phyloP scores from a whole-genome alignment of 37 sponge, comb jelly and placozoan species.

The Ephydatia muelleri region DNA sequence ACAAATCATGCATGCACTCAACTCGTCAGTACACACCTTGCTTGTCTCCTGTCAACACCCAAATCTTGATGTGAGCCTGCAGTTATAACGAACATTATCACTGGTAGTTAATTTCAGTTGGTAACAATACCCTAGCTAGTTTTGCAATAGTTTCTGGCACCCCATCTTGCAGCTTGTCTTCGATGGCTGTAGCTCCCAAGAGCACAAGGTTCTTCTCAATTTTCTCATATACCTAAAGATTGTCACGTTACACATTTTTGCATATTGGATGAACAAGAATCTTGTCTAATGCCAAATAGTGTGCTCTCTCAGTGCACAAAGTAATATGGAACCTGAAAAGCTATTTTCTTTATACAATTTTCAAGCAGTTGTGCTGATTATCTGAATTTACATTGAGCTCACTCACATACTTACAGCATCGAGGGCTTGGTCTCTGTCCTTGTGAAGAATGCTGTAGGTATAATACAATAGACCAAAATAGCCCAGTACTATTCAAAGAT shows the following conservation, averaged over 20 bases:
- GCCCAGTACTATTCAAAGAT: background rate
- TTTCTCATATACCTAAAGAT: constrained; percentile 74
- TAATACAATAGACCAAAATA: constrained; percentile 28
- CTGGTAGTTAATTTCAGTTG: background rate
- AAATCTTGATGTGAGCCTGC: constrained; percentile 97
- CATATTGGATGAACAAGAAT: background rate
- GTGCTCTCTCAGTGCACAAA: background rate
- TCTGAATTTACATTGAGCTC: background rate
- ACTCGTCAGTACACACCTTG: constrained; percentile 63
- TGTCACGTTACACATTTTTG: background rate
- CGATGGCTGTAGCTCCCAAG: constrained; percentile 94
- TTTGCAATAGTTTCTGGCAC: constrained; percentile 96
- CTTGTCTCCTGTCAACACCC: constrained; percentile 99
- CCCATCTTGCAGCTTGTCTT: constrained; percentile 99
- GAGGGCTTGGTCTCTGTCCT: constrained; percentile 60
- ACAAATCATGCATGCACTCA: background rate
- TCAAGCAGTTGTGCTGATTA: background rate
- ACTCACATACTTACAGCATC: constrained; percentile 39
- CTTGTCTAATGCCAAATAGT: background rate
- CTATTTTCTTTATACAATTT: background rate
- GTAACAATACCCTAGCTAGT: constrained; percentile 71
- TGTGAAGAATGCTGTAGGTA: constrained; percentile 38
- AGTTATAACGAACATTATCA: background rate
- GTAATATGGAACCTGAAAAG: background rate
- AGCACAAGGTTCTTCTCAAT: constrained; percentile 87